Conservation (phyloP, 2,113 vertebrate species). For the Eleginops maclovinus region DNA sequence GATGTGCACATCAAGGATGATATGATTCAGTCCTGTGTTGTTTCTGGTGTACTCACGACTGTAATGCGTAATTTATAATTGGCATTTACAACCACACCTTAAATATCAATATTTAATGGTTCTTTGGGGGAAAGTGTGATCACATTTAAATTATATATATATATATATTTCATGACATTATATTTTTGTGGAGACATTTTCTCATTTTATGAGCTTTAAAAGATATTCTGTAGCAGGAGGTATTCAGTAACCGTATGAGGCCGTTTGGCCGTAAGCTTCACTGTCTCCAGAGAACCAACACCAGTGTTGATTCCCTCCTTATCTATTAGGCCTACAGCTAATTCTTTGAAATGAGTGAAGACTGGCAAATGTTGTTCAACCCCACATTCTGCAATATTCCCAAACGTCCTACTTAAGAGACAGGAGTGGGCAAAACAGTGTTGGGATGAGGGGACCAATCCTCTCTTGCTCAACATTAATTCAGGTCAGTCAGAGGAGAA, state of each 20-base stretch:
- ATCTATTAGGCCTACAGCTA: constrained; percentile 12
- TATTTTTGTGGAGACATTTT: not conserved
- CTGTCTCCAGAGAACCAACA: constrained; percentile 5
- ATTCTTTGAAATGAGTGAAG: constrained; percentile 46
- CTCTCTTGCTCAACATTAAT: constrained; percentile 73
- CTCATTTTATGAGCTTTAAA: not conserved
- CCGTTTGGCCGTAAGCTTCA: not conserved
- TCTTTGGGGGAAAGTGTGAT: not conserved
- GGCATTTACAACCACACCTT: not conserved
- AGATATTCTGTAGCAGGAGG: not conserved
- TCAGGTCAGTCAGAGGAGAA: constrained; percentile 80
- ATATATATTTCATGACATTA: no score
- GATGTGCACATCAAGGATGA: not conserved
- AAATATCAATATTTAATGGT: not conserved
- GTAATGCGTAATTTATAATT: not conserved
- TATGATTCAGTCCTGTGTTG: no score
- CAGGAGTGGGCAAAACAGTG: constrained; percentile 69
- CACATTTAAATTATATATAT: not conserved
- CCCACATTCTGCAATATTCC: constrained; percentile 50
- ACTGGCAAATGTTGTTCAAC: constrained; percentile 27
- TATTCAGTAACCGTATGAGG: not conserved
- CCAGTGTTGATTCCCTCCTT: constrained; percentile 5
- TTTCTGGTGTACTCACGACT: not conserved
- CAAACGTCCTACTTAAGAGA: constrained; percentile 74
- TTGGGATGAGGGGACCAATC: constrained; percentile 68